These are phyloP conservation scores for Hyperoplus lanceolatus DNA, from an alignment of 2,797 vertebrate species.

Conservation along the genomic window DNA sequence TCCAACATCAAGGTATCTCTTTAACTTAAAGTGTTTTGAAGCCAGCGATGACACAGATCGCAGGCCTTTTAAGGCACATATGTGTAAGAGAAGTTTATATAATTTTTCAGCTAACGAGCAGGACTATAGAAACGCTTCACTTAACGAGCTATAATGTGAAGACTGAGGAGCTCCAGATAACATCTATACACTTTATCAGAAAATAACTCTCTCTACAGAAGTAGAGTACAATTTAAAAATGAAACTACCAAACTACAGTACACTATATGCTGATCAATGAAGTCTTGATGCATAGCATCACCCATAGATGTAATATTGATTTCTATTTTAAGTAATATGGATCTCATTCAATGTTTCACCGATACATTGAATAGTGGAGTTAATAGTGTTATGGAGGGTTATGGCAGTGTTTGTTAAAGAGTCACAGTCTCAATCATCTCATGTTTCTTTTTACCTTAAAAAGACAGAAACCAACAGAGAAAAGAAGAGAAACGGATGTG, in stretches of 20 bases:
- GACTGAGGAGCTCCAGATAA: conserved; percentile 59
- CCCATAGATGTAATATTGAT: conserved; percentile 46
- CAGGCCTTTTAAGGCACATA: conserved; percentile 75
- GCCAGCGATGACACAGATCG: conserved; percentile 49
- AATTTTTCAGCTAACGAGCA: conserved; percentile 60
- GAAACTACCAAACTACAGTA: conserved; percentile 72
- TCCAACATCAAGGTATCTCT: conserved; percentile 74
- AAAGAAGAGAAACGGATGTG: conserved; percentile 39
- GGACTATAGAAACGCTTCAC: conserved; percentile 68
- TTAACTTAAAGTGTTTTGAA: conserved; percentile 37
- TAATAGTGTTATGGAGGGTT: conserved; percentile 68
- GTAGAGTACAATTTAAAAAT: conserved; percentile 70
- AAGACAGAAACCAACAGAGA: conserved; percentile 21
- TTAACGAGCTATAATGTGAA: conserved; percentile 71
- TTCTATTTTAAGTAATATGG: conserved; percentile 27
- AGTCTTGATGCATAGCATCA: conserved; percentile 77
- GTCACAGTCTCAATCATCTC: conserved; percentile 38
- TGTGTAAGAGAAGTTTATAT: conserved; percentile 68
- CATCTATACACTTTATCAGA: conserved; percentile 71
- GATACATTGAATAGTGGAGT: conserved; percentile 54
- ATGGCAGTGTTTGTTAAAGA: conserved; percentile 64
- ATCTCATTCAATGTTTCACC: conserved; percentile 52
- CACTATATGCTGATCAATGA: conserved; percentile 61
- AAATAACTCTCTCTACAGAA: conserved; percentile 73
- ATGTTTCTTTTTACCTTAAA: conserved; percentile 15